A percentile compares a stretch with the other conserved stretches of the same genome.
phyloP scores from a whole-genome alignment of 1,140 invertebrate species.

The Zaprionus capensis region DNA sequence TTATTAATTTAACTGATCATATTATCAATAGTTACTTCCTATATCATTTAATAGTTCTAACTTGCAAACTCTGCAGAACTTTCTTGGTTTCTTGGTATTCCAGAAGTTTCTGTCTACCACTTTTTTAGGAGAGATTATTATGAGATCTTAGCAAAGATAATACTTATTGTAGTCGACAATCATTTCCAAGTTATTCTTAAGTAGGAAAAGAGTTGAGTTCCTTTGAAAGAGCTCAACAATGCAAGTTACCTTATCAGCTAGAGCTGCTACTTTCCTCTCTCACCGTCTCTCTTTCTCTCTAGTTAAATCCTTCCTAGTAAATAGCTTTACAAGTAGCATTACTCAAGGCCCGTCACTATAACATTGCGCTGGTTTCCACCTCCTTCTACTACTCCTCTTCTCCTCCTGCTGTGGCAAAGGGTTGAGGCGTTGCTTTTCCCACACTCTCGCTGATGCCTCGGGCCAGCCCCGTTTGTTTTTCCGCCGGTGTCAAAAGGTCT shows the following conservation, averaged over 20 bases:
- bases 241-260: background rate
- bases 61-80: background rate
- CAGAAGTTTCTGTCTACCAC: background rate
- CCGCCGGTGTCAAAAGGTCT: slow-evolving; percentile 25
- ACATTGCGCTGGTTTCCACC: slow-evolving; percentile 4
- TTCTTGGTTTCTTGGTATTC: background rate
- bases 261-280: background rate
- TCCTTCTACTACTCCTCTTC: background rate
- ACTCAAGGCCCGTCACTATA: background rate
- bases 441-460: slow-evolving; percentile 27
- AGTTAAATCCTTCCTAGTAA: background rate
- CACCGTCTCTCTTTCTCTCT: too few species aligned
- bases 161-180: background rate
- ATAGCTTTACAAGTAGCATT: background rate
- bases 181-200: background rate
- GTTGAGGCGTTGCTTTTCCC: slow-evolving; percentile 30
- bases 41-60: background rate
- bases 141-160: background rate
- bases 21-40: too few species aligned
- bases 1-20: too few species aligned
- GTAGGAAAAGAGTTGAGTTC: background rate
- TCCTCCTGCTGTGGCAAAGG: background rate
- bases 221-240: background rate
- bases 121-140: background rate
- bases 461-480: slow-evolving; percentile 26